These are phyloP conservation scores for Xylota sylvarum DNA, from an alignment of 2,888 invertebrate genomes.

Conservation along the genomic window DNA sequence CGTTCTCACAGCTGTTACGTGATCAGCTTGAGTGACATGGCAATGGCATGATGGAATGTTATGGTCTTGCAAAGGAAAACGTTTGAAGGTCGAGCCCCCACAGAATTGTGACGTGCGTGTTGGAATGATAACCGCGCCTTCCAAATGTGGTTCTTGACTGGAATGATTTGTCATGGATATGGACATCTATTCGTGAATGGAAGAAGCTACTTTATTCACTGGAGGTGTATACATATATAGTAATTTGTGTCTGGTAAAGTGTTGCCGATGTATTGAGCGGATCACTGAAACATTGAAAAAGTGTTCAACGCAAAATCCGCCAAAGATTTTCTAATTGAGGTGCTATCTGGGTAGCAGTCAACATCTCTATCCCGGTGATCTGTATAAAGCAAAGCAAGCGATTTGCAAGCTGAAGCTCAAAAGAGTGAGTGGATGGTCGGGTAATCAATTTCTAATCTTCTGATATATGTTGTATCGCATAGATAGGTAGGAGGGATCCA, in stretches of 20 bases:
- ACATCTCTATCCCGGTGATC: too few species aligned
- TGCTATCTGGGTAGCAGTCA: too few species aligned
- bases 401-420: too few species aligned
- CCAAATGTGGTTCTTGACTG: background rate
- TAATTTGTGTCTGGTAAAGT: background rate
- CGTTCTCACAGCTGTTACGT: background rate
- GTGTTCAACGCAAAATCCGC: too few species aligned
- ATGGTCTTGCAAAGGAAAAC: background rate
- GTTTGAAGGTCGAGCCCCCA: constrained; percentile 22
- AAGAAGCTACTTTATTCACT: background rate
- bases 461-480: too few species aligned
- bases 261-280: background rate
- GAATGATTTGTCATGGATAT: background rate
- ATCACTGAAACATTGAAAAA: too few species aligned
- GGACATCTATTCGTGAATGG: constrained; percentile 2
- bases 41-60: background rate
- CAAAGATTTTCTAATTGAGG: too few species aligned
- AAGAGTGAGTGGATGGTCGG: too few species aligned
- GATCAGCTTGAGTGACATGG: background rate
- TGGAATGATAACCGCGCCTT: background rate
- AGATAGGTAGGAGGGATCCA: too few species aligned
- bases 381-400: too few species aligned
- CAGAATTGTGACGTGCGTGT: background rate
- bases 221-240: too few species aligned
- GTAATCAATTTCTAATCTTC: too few species aligned